Evolutionary conservation across 2,113 vertebrate species (phyloP).

Genomic region (Chaetorhynchus papuensis): DNA sequence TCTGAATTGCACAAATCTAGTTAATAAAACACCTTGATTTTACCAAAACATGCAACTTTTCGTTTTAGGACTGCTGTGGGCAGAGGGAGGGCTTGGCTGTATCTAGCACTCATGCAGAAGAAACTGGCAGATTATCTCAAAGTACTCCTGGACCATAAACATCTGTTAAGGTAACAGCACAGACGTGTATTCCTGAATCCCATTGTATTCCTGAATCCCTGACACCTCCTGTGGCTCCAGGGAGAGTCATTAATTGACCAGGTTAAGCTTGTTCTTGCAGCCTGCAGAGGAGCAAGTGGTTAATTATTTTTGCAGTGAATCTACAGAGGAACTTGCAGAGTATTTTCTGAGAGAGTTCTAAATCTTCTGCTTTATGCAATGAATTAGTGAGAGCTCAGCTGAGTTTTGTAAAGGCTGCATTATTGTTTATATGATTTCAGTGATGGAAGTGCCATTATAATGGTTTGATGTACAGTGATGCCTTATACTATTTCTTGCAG

Average conservation of each 20-base stretch:
- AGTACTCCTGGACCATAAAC: slow-evolving; percentile 86
- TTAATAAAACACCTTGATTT: background rate
- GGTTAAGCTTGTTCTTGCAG: background rate
- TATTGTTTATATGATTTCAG: background rate
- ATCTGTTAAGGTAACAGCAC: slow-evolving; percentile 82
- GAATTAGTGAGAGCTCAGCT: background rate
- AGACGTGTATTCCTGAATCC: background rate
- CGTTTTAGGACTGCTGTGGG: slow-evolving; percentile 87
- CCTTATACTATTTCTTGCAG: slow-evolving; percentile 59
- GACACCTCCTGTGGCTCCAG: background rate
- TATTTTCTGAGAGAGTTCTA: background rate
- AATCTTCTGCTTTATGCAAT: background rate
- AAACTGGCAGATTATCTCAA: slow-evolving; percentile 95
- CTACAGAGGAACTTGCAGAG: background rate
- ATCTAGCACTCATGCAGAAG: slow-evolving; percentile 98
- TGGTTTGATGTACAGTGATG: background rate
- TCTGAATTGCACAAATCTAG: background rate
- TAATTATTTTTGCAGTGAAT: background rate
- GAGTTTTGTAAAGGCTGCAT: background rate
- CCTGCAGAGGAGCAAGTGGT: background rate
- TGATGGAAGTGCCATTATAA: background rate
- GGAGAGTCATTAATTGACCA: background rate
- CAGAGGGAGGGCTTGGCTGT: slow-evolving; percentile 92
- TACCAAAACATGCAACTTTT: background rate
- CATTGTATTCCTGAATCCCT: background rate